Percentiles rank a stretch among this genome's conserved stretches.
phyloP scores from a whole-genome alignment of 2,888 invertebrate genomes.

The Patella ulyssiponensis region DNA sequence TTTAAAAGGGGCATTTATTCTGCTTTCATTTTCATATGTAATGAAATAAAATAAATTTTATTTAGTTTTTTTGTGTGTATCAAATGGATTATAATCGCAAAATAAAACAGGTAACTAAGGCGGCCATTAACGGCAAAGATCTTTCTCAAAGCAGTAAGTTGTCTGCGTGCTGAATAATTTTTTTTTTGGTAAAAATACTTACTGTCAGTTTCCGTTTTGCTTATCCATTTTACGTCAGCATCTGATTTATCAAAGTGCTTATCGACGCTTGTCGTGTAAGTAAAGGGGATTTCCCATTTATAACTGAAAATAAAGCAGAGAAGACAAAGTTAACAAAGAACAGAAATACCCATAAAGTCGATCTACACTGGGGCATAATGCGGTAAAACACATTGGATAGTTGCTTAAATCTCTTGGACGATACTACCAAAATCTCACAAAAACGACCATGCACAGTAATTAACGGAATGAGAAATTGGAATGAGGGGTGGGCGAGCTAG shows the following conservation, averaged over 20 bases:
- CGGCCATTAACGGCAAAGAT: too few relatives aligned
- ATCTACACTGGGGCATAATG: background rate
- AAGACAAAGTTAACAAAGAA: background rate
- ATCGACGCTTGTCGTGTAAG: conserved; percentile 36
- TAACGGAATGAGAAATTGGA: too few relatives aligned
- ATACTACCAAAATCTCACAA: too few relatives aligned
- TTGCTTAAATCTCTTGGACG: too few relatives aligned
- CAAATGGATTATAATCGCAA: too few relatives aligned
- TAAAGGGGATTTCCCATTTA: conserved; percentile 52
- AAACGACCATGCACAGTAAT: too few relatives aligned
- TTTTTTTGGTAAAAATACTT: background rate
- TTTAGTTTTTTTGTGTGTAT: too few relatives aligned
- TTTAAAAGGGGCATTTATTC: too few relatives aligned
- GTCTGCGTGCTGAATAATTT: background rate
- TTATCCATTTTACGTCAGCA: conserved; percentile 44
- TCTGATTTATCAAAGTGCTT: conserved; percentile 39
- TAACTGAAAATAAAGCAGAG: conserved; percentile 42
- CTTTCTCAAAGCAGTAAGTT: background rate
- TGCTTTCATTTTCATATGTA: too few relatives aligned
- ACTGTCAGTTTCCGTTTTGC: conserved; percentile 23
- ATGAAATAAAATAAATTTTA: too few relatives aligned
- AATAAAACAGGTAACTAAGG: too few relatives aligned
- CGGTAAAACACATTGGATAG: background rate
- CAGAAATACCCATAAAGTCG: background rate
- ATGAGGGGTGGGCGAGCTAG: too few relatives aligned